These are phyloP conservation scores for Heliconius eleuchia DNA, from an alignment of 1,140 invertebrate genomes.

Conservation along the genomic window DNA sequence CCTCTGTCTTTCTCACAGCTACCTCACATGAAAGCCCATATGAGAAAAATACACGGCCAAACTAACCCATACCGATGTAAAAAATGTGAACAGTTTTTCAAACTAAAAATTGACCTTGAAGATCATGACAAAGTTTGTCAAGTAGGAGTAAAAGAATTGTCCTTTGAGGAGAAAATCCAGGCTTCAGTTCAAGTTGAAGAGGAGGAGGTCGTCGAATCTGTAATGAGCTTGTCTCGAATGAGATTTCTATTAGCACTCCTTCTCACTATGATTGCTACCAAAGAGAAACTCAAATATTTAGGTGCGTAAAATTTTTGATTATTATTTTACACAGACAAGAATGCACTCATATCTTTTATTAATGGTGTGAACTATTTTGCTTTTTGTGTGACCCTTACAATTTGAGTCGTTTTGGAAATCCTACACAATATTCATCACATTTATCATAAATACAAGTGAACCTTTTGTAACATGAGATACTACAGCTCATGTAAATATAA, in stretches of 20 bases:
- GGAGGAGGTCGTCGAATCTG: slow-evolving; percentile 68
- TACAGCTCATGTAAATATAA: slow-evolving; percentile 35
- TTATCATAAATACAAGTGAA: slow-evolving; percentile 37
- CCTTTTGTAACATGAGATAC: slow-evolving; percentile 14
- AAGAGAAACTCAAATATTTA: slow-evolving; percentile 87
- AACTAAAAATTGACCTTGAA: slow-evolving; percentile 88
- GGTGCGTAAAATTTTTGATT: slow-evolving; percentile 82
- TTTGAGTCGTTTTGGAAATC: slow-evolving; percentile 54
- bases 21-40: slow-evolving; percentile 91
- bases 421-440: slow-evolving; percentile 49
- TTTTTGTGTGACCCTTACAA: slow-evolving; percentile 73
- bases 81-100: slow-evolving; percentile 87
- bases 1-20: slow-evolving; percentile 89
- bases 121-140: slow-evolving; percentile 82
- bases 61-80: slow-evolving; percentile 87
- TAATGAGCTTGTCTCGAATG: slow-evolving; percentile 88
- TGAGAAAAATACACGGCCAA: slow-evolving; percentile 90
- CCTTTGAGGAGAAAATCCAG: slow-evolving; percentile 55
- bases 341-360: slow-evolving; percentile 66
- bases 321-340: slow-evolving; percentile 44
- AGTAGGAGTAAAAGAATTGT: slow-evolving; percentile 45
- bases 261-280: slow-evolving; percentile 90
- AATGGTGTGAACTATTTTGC: slow-evolving; percentile 65
- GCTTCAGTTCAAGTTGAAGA: slow-evolving; percentile 60
- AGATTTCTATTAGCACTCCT: slow-evolving; percentile 89